Evolutionary conservation across 2,113 vertebrate species (phyloP), one percentile per base, ranked within the genome.

Genomic region (Tyrannus savana): DNA sequence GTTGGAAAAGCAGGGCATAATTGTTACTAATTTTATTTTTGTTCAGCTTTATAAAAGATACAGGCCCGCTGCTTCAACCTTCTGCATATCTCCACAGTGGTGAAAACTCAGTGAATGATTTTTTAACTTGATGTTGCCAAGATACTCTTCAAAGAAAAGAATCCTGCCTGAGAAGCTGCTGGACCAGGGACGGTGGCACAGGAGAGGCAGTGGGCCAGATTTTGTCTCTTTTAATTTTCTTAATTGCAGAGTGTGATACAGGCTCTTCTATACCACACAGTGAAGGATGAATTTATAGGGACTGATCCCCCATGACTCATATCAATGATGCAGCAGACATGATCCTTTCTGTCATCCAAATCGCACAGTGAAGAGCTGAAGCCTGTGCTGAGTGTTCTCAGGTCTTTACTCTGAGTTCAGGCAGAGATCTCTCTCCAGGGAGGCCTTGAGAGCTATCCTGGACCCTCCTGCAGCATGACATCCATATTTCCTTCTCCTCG

Each of bases 341-440:
- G 39, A 33, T n/a, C 41, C 15, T 47, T 77, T 44, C 14, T 49
- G 28, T 41, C 44, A 47, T 47, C 49, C 30, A 33, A 15, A 63
- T 21, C 14, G 49, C 49, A 33, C 0, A 9, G 53, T 14, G n/a
- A 77, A 76, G 30, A 69, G 21, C 52, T 60, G 2, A 3, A 73
- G 53, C 33, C 33, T 68, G 30, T 72, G 74, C 17, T 0, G 0
- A 16, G 17, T 3, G 9, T 25, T 10, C 37, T 73, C 15, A 3
- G n/a, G 22, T 60, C 62, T 90, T 39, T 79, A 0, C 27, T 41
- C 23, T 15, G 49, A 23, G 39, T 39, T 83, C 19, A 39, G 56
- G 17, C 39, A 13, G 23, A 71, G 53, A 41, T 44, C 67, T 42
- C 0, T 2, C 14, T 63, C 19, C 33, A 50, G 14, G 9, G 18